Base-by-base conservation (phyloP, 2,888 invertebrate genomes). In the Dyspetes luteomarginatus region DNA sequence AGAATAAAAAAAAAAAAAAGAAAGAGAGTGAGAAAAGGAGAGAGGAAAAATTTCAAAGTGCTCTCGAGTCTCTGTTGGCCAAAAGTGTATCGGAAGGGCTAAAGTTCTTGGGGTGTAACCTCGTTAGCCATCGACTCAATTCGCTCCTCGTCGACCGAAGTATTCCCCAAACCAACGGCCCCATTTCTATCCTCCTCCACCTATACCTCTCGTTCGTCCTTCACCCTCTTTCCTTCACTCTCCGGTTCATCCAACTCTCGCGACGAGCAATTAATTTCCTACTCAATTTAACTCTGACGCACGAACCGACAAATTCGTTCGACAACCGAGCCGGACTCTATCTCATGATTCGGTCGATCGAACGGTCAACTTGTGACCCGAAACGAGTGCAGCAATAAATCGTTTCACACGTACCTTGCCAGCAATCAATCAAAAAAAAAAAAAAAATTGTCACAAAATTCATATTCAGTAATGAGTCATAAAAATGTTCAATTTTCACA, bases 321-420 rank as follows among this genome's bases (percentile, higher is more conserved):
- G 85, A 84, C 83, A 84, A 82, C 80, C 81, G 84, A 86, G 84
- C 84, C 36, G 9, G 12, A 3, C 36, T 36, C 7, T 48, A 48
- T 48, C 19, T 17, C 15, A 4, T 15, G 48, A 48, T 17, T 48
- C 48, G 17, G 17, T 17, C 17, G 17, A 48, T 48, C 48, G 48
- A 48, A 15, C 17, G 48, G 48, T 48, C 48, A 48, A 48, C 36
- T 36, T 36, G 36, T 36, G 36, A 36, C 36, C 36, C 12, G 12
- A 36, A 36, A 36, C 36, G 36, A 36, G 12, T 36, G 12, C 12
- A 36, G 12, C 36, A 36, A 36, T 12, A 12, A 36, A 36, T 36
- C n/a, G n/a, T n/a, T n/a, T n/a, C n/a, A n/a, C n/a, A n/a, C n/a
- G n/a, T n/a, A n/a, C n/a, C n/a, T n/a, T n/a, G n/a, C n/a, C n/a